Evolutionary conservation across 37 sponge, comb jelly and placozoan species (phyloP).

Genomic region (Diacarnus erythraeanus): DNA sequence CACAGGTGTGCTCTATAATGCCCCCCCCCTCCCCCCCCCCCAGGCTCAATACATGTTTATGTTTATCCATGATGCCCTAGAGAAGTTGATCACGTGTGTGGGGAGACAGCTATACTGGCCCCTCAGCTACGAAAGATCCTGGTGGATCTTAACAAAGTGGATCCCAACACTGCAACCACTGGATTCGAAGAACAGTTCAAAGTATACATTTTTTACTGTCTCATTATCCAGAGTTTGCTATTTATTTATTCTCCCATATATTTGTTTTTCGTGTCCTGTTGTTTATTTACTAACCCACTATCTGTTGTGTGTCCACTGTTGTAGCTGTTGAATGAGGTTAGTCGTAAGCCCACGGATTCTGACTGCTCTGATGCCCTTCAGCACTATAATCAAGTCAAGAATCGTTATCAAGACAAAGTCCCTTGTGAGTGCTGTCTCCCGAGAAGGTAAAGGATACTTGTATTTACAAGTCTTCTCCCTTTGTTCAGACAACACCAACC

Average conservation of each 20-base stretch:
- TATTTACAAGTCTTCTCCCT: neutral
- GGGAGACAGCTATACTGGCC: slow-evolving; percentile 65
- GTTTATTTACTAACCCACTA: too few relatives aligned
- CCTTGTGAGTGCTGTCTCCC: slow-evolving; percentile 50
- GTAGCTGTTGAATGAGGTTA: slow-evolving; percentile 54
- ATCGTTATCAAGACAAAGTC: slow-evolving; percentile 38
- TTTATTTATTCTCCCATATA: neutral
- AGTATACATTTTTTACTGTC: slow-evolving; percentile 34
- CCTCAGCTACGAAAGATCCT: slow-evolving; percentile 34
- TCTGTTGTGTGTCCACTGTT: neutral
- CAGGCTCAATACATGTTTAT: slow-evolving; percentile 91
- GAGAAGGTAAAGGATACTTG: neutral
- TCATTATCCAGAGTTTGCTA: neutral
- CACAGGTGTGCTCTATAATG: slow-evolving; percentile 32
- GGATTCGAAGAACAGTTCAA: slow-evolving; percentile 72
- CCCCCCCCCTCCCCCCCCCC: neutral
- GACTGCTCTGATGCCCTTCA: slow-evolving; percentile 51
- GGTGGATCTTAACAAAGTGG: slow-evolving; percentile 23
- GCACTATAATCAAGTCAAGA: slow-evolving; percentile 64
- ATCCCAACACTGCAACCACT: slow-evolving; percentile 17
- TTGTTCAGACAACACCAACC: slow-evolving; percentile 15
- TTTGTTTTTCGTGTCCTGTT: too few relatives aligned
- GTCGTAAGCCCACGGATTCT: slow-evolving; percentile 29
- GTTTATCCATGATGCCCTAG: slow-evolving; percentile 92
- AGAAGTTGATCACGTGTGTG: slow-evolving; percentile 87